These are phyloP conservation scores for Philypnodon macrostomus DNA, from an alignment of 2,797 vertebrate species.

Conservation along the genomic window DNA sequence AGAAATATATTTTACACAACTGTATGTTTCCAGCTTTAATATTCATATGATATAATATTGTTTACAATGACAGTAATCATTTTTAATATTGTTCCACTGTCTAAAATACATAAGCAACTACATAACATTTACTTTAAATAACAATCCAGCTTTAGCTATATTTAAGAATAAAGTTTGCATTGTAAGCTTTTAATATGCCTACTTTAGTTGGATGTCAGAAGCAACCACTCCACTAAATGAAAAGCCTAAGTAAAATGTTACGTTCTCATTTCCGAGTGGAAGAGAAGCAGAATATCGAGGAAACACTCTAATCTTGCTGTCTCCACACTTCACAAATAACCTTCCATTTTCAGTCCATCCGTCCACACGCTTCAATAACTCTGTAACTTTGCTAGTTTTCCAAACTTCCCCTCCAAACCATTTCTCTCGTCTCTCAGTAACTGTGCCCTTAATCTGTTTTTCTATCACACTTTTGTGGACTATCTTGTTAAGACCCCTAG, in stretches of 20 bases:
- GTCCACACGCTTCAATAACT: slow-evolving; percentile 57
- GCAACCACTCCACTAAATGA: slow-evolving; percentile 71
- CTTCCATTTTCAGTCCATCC: slow-evolving; percentile 72
- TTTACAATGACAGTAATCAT: too few species aligned
- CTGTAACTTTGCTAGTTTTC: slow-evolving; percentile 37
- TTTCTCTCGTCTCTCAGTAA: slow-evolving; percentile 64
- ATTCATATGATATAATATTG: too few species aligned
- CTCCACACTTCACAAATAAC: slow-evolving; percentile 53
- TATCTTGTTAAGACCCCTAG: slow-evolving; percentile 68
- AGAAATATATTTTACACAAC: too few species aligned
- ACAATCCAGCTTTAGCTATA: too few species aligned
- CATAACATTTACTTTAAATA: too few species aligned
- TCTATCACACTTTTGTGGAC: slow-evolving; percentile 65
- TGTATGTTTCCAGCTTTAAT: too few species aligned
- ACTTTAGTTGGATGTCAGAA: slow-evolving; percentile 44
- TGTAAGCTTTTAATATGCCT: neutral
- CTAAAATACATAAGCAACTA: too few species aligned
- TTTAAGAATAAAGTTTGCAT: too few species aligned
- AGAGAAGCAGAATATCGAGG: slow-evolving; percentile 52
- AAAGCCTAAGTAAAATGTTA: slow-evolving; percentile 76
- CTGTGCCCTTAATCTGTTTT: slow-evolving; percentile 55
- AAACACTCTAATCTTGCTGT: slow-evolving; percentile 45
- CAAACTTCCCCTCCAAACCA: slow-evolving; percentile 65
- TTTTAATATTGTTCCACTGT: too few species aligned
- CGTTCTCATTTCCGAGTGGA: slow-evolving; percentile 63